phyloP scores from a whole-genome alignment of 1,140 invertebrate genomes.

The Scaptomyza montana region DNA sequence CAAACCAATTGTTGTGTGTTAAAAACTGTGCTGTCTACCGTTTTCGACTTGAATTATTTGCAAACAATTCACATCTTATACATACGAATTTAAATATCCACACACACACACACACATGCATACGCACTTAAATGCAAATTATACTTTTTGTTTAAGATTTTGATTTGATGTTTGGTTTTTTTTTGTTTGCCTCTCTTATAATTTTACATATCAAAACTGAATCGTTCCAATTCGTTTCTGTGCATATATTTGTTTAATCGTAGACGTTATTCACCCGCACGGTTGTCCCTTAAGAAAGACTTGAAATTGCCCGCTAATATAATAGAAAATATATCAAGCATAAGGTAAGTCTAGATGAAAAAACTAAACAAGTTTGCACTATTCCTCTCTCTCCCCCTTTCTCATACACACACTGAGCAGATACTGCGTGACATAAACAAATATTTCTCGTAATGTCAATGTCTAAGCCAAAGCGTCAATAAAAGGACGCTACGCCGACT shows the following conservation, averaged over 20 bases:
- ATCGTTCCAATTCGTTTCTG: constrained; percentile 63
- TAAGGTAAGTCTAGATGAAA: constrained; percentile 86
- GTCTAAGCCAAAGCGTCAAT: no score
- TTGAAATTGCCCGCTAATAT: constrained; percentile 88
- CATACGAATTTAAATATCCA: not conserved
- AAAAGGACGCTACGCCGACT: no score
- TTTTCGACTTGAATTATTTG: not conserved
- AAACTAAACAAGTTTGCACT: constrained; percentile 31
- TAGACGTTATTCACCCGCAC: constrained; percentile 91
- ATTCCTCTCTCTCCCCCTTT: not conserved
- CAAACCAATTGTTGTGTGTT: constrained; percentile 5
- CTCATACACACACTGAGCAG: constrained; percentile 12
- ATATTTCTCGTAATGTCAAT: not conserved
- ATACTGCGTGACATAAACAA: constrained; percentile 2
- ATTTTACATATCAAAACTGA: constrained; percentile 36
- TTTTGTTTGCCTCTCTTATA: constrained; percentile 30
- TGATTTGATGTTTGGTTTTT: constrained; percentile 10
- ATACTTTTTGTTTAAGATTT: not conserved
- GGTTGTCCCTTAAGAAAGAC: constrained; percentile 90
- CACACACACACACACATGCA: not conserved
- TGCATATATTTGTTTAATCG: constrained; percentile 80
- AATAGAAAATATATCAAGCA: constrained; percentile 89
- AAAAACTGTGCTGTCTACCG: constrained; percentile 21
- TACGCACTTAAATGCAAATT: constrained; percentile 5
- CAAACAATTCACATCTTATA: not conserved